These are phyloP conservation scores for Cylloceria caligata DNA, from an alignment of 2,888 invertebrate species.

Conservation along the genomic window DNA sequence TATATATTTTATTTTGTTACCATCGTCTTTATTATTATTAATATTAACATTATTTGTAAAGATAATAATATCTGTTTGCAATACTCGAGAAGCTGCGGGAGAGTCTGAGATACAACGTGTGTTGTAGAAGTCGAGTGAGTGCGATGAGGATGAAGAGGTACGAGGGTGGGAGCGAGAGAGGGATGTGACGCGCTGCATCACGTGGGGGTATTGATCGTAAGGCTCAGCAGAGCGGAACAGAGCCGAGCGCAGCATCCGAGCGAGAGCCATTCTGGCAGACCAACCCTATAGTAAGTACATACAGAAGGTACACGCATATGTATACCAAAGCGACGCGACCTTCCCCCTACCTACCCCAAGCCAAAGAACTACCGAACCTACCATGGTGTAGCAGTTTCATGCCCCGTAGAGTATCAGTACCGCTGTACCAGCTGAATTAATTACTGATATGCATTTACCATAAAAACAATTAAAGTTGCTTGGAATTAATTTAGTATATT, in stretches of 20 bases:
- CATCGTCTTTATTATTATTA: not conserved
- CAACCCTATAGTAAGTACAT: conserved; percentile 18
- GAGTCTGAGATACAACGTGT: conserved; percentile 5
- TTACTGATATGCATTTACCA: too few relatives aligned
- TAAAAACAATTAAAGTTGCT: too few relatives aligned
- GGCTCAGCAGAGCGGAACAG: conserved; percentile 39
- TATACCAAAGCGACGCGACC: not conserved
- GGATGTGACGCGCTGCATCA: conserved; percentile 82
- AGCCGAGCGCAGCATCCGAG: conserved; percentile 79
- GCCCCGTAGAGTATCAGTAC: not conserved
- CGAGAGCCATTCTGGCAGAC: conserved; percentile 80
- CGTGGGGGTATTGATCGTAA: conserved; percentile 83
- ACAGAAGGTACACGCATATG: conserved; percentile 14
- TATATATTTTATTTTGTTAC: not conserved
- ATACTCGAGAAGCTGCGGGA: not conserved
- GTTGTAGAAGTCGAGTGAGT: not conserved
- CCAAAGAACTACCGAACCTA: not conserved
- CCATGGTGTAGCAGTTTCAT: not conserved
- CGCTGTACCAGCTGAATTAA: too few relatives aligned
- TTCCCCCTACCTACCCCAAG: conserved; percentile 35
- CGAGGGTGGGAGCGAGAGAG: conserved; percentile 60
- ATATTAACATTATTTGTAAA: not conserved
- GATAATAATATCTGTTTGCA: not conserved
- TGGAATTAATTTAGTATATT: too few relatives aligned
- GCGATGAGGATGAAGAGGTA: conserved; percentile 23